Conservation (phyloP, 2,113 vertebrate genomes). For the Xyrauchen texanus region DNA sequence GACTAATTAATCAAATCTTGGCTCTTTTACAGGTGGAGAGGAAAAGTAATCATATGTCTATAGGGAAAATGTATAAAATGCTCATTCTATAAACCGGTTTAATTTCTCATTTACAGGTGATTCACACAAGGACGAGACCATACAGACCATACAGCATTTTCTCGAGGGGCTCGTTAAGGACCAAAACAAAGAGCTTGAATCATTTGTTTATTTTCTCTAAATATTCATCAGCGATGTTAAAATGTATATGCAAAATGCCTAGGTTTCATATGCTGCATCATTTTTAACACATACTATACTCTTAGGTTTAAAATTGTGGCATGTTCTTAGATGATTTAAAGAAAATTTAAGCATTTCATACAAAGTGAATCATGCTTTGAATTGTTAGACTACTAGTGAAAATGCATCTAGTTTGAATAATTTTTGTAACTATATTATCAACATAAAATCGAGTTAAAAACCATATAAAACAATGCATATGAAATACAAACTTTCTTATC, state of each 20-base stretch:
- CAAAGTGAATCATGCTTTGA: no score
- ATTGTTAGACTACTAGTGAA: no score
- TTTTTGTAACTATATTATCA: no score
- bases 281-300: no score
- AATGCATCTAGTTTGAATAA: no score
- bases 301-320: no score
- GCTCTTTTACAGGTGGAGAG: constrained; percentile 45
- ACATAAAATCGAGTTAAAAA: no score
- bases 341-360: no score
- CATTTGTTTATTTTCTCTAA: constrained; percentile 35
- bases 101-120: constrained; percentile 59
- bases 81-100: constrained; percentile 24
- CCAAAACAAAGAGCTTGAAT: constrained; percentile 32
- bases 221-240: not conserved
- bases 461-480: no score
- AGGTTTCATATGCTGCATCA: no score
- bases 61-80: constrained; percentile 22
- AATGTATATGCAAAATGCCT: not conserved
- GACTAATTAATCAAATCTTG: constrained; percentile 60
- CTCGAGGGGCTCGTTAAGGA: constrained; percentile 44
- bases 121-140: constrained; percentile 34
- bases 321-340: no score
- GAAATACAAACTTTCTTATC: no score
- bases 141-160: constrained; percentile 34
- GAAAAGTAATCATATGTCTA: constrained; percentile 52